A percentile compares a stretch with the other conserved stretches of the same genome.
phyloP scores from a whole-genome alignment of 1,140 invertebrate species.

The Nasonia giraulti region DNA sequence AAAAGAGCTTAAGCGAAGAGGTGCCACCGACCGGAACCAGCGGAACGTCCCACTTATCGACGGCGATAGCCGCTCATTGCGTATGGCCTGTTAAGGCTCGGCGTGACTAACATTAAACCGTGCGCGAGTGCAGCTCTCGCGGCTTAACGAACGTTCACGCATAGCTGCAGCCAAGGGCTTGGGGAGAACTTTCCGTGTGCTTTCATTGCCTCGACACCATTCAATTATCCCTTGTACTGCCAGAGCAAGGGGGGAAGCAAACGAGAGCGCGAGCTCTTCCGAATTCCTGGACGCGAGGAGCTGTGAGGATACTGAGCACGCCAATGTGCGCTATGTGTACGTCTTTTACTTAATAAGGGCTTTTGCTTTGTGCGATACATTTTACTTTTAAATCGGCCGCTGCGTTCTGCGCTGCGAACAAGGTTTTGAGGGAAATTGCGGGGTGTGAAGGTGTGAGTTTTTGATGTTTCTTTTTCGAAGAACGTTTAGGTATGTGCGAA shows the following conservation, averaged over 20 bases:
- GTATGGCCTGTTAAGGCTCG: neutral
- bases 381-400: neutral
- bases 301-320: neutral
- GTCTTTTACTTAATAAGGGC: too few relatives aligned
- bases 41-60: neutral
- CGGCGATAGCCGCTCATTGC: constrained; percentile 2
- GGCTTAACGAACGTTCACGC: constrained; percentile 8
- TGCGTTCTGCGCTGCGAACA: too few relatives aligned
- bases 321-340: too few relatives aligned
- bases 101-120: neutral
- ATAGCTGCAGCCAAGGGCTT: neutral
- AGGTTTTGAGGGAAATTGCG: too few relatives aligned
- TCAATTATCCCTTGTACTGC: constrained; percentile 50
- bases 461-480: too few relatives aligned
- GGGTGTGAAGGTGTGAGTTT: too few relatives aligned
- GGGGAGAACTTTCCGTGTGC: neutral
- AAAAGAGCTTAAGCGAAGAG: neutral
- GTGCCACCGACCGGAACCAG: neutral
- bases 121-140: neutral
- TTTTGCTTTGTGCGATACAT: neutral
- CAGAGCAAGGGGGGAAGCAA: neutral
- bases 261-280: neutral
- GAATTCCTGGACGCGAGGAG: neutral
- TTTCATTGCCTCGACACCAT: constrained; percentile 56
- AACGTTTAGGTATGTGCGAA: too few relatives aligned